These are phyloP conservation scores for Eonycteris spelaea DNA, from an alignment of 2,113 vertebrate genomes.

Conservation along the genomic window DNA sequence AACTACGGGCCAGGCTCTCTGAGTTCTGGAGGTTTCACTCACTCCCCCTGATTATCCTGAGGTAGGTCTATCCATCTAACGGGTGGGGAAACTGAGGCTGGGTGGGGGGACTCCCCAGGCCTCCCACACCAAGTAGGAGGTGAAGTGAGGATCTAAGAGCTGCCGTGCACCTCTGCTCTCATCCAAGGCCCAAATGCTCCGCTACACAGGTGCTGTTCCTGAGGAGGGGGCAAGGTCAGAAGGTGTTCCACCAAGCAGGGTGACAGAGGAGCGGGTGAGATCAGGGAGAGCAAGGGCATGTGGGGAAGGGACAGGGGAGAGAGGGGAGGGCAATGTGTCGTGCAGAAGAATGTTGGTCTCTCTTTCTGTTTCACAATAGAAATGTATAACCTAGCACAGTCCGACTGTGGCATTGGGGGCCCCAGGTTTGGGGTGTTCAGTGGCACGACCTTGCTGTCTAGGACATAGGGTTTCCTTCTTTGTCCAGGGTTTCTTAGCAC, in stretches of 20 bases:
- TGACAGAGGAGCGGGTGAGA: no score
- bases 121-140: neutral
- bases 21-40: neutral
- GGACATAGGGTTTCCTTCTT: neutral
- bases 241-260: neutral
- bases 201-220: neutral
- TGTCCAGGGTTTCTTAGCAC: neutral
- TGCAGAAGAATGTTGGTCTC: no score
- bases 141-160: neutral
- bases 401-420: neutral
- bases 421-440: neutral
- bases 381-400: neutral
- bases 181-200: neutral
- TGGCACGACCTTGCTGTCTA: no score
- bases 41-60: neutral
- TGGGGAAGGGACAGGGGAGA: neutral
- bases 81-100: neutral
- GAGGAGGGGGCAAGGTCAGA: neutral
- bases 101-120: neutral
- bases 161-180: neutral
- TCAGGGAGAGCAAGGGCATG: no score
- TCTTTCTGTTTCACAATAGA: neutral
- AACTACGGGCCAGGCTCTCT: no score
- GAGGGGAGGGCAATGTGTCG: no score
- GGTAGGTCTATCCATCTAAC: neutral